phyloP scores from a whole-genome alignment of 2,797 vertebrate species.

The Fratercula arctica region DNA sequence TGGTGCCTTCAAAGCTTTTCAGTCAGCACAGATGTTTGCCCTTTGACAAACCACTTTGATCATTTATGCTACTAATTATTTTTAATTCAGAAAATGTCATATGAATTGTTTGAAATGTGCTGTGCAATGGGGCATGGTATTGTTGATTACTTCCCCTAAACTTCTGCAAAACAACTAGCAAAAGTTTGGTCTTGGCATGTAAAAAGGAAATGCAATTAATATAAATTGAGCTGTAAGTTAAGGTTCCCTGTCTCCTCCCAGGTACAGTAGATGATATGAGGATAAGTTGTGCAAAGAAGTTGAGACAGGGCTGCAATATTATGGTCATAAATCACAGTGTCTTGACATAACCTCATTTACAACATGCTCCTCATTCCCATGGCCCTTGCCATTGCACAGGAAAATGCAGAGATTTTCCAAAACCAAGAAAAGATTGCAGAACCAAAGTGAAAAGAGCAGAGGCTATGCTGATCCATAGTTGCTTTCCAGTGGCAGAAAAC shows the following conservation, averaged over 20 bases:
- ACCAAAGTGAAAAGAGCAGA: neutral
- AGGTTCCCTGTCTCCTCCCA: neutral
- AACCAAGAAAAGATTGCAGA: neutral
- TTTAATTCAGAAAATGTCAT: constrained; percentile 22
- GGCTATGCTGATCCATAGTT: neutral
- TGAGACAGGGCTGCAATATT: neutral
- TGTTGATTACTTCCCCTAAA: neutral
- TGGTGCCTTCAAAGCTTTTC: constrained; percentile 38
- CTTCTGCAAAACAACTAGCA: neutral
- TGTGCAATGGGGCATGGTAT: neutral
- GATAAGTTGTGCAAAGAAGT: neutral
- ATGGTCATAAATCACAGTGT: neutral
- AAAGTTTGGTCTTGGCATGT: neutral
- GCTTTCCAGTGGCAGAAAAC: neutral
- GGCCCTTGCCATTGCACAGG: neutral
- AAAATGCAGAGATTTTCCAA: neutral
- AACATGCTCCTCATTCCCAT: neutral
- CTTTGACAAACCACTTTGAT: constrained; percentile 47
- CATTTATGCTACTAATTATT: constrained; percentile 17
- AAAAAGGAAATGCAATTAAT: neutral
- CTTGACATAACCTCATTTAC: neutral
- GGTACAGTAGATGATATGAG: neutral
- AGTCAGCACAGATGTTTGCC: neutral
- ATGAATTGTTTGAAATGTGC: neutral
- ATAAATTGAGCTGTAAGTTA: neutral